Evolutionary conservation across 2,888 invertebrate species (phyloP), one percentile per base, ranked within the genome.

Genomic region (Lordiphosa andalusiaca): DNA sequence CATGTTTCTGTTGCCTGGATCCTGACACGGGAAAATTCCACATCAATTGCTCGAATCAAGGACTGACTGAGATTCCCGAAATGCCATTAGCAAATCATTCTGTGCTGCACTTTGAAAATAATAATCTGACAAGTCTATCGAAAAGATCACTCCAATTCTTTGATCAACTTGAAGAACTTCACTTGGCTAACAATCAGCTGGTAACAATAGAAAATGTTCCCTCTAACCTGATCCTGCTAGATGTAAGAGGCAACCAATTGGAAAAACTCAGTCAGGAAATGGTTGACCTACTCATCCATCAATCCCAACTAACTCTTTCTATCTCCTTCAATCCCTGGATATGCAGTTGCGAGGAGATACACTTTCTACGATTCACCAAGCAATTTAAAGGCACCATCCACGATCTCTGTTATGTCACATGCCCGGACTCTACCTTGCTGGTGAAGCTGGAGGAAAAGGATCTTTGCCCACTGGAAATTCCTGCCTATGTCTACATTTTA

Each of bases 381-480:
- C 3, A 44, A 7, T 10, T 16, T 13, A 4, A 25, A 6, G 5
- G 1, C 0, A 33, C 33, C 3, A 44, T 44, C 3, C 2, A 9
- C 0, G 44, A 44, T 44, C 33, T 44, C 9, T 44, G 44, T 19
- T 2, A 3, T 3, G 16, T 16, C 6, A 6, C 33, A 16, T 44
- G 44, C 30, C 16, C 5, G 5, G 3, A 33, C 16, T 33, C 16
- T 1, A 44, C 13, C 2, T 16, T 16, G 44, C 33, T 44, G 16
- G 44, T 44, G 10, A 44, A 44, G 7, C 0, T 44, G 7, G 44
- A 44, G 16, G 44, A 44, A 33, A 10, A 33, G 16, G 44, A 44
- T 44, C 6, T 44, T 1, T 44, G 44, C 10, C 33, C 44, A 5
- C 9, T 30, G 13, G 30, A n/a, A 1, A 19, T 33, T 16, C 44